Evolutionary conservation across 2,113 vertebrate genomes (phyloP), one percentile per base, ranked within the genome.

Genomic region (Sapajus apella): DNA sequence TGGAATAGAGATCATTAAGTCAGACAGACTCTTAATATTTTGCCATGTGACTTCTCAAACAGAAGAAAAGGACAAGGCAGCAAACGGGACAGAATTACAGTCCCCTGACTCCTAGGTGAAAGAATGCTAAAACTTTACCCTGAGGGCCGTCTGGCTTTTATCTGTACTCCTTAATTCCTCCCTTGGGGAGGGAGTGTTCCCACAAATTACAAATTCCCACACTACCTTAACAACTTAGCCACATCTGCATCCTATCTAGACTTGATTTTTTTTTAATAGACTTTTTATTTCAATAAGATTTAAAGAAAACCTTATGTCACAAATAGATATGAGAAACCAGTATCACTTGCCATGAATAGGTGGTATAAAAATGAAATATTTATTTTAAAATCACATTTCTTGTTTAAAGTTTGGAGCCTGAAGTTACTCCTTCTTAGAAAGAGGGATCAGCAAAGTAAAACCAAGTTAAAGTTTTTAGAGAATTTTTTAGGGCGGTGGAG

Each of bases 281-380:
- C 17, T 58, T 81, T 85, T 72, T 64, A 72, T 40, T 86, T 87
- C 72, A 83, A 25, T 72, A 56, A 64, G 80, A 77, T 43, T 32
- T 81, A 93, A 91, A 77, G 35, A 86, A 81, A 95, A 88, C 52
- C 35, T 64, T 72, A 58, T 32, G 73, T 82, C 76, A 61, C n/a
- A 66, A 75, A 47, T n/a, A 76, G 76, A 55, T 82, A 76, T 8
- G n/a, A 66, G 35, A 91, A 68, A 32, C 30, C 75, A 55, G 30
- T 11, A 87, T 27, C 47, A 45, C 82, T 87, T 75, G 66, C 56
- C 40, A 50, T 16, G 68, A 68, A 58, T 9, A 87, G 47, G 66
- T 23, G 43, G 10, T 30, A 14, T 14, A 40, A 83, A 90, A 73
- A 66, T 58, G 27, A 70, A 61, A 66, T 35, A n/a, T 8, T 77